Conservation (phyloP, 2,888 invertebrate species). For the Heliconius sara region DNA sequence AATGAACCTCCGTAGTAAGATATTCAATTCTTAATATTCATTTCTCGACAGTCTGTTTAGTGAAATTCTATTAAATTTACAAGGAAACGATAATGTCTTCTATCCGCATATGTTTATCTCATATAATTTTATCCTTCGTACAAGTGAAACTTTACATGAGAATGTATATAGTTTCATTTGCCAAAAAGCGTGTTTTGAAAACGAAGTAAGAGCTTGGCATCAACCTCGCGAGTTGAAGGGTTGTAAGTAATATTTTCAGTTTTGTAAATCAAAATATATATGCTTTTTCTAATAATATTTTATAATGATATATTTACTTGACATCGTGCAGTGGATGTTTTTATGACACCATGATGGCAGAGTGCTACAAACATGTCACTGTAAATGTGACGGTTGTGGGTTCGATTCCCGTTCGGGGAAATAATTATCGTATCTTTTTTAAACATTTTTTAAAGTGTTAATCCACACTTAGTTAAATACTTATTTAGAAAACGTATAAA, state of each 20-base stretch:
- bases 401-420: no score
- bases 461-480: no score
- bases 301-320: neutral
- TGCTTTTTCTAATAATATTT: neutral
- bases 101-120: neutral
- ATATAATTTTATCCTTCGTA: neutral
- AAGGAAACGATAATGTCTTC: neutral
- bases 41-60: no score
- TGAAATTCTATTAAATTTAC: neutral
- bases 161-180: slow-evolving; percentile 16
- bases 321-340: neutral
- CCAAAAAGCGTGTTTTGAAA: slow-evolving; percentile 17
- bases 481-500: no score
- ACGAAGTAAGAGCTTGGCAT: slow-evolving; percentile 7
- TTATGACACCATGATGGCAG: neutral
- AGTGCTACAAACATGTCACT: no score
- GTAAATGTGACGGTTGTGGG: no score
- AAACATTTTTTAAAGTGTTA: no score
- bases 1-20: no score
- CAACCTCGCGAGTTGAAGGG: neutral
- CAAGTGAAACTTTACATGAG: slow-evolving; percentile 3
- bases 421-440: no score
- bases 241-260: neutral
- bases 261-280: slow-evolving; percentile 6
- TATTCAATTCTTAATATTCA: no score